Conservation (phyloP, 2,797 vertebrate species). For the Trichosurus vulpecula region DNA sequence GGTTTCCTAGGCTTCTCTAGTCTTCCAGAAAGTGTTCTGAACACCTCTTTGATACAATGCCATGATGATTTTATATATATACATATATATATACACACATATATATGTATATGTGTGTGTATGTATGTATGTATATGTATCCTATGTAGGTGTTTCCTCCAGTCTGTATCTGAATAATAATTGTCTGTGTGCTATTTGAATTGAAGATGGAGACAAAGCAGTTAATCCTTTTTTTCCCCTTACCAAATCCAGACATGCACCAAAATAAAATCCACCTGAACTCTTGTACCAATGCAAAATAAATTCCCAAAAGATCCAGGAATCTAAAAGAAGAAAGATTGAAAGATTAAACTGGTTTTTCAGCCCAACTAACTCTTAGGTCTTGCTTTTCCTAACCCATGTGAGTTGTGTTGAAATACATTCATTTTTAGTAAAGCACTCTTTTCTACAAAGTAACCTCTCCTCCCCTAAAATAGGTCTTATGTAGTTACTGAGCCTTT, state of each 20-base stretch:
- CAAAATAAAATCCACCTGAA: constrained; percentile 17
- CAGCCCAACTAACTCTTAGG: background rate
- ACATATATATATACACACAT: no score
- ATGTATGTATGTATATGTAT: background rate
- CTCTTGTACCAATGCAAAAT: background rate
- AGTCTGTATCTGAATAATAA: background rate
- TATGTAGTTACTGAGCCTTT: background rate
- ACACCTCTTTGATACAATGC: background rate
- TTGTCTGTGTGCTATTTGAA: background rate
- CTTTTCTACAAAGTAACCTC: background rate
- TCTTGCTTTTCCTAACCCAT: background rate
- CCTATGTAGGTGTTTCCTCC: background rate
- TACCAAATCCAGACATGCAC: background rate
- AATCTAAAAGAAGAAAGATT: background rate
- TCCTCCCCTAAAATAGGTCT: background rate
- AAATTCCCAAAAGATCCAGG: background rate
- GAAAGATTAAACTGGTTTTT: background rate
- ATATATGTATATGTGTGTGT: no score
- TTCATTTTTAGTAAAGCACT: background rate
- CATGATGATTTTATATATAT: background rate
- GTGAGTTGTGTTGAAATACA: background rate
- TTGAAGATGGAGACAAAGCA: constrained; percentile 9
- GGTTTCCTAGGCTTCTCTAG: background rate
- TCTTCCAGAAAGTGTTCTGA: background rate
- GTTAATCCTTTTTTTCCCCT: background rate